Base-by-base conservation (phyloP, 2,888 invertebrate species). In the Tenthredo livida region DNA sequence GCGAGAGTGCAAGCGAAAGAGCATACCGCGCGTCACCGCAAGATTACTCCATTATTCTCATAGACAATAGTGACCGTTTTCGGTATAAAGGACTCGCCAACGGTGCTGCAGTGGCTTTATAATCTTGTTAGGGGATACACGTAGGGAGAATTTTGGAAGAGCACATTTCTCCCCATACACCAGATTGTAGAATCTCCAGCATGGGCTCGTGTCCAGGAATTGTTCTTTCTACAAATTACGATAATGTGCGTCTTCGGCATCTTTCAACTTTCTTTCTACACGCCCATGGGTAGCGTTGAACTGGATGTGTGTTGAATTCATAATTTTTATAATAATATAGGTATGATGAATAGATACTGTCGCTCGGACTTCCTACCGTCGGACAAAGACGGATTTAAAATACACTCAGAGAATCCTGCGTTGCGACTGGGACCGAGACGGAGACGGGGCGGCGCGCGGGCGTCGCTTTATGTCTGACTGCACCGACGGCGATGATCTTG, bases 21-120 rank as follows among this genome's bases (percentile, higher is more conserved):
- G 58, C 88, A 88, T 88, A 90, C 89, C 90, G 92, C 91, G 90
- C 93, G 92, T 92, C 91, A 92, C 92, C 91, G 91, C 92, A 91
- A 93, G 92, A 93, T 93, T 93, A 93, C 92, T 92, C 92, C 90
- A 93, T 93, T 93, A 93, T 93, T 90, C 90, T 88, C 91, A 91
- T 92, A 93, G 93, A 93, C 93, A 93, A 93, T 93, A 89, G 91
- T 91, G 91, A 93, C 92, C 92, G 92, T 90, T 90, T 91, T 89
- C 90, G 90, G 90, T 92, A 92, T n/a, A 67, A 43, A 67, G 54
- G 80, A 61, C 40, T 61, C 61, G 37, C 21, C 33, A n/a, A 9
- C 72, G 40, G n/a, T 37, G n/a, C n/a, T 73, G 72, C 43, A 73
- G 5, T 73, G 43, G 40, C 72, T 73, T 73, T 43, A 43, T 43